Evolutionary conservation across 2,113 vertebrate genomes (phyloP), one percentile per base, ranked within the genome.

Genomic region (Aythya baeri): DNA sequence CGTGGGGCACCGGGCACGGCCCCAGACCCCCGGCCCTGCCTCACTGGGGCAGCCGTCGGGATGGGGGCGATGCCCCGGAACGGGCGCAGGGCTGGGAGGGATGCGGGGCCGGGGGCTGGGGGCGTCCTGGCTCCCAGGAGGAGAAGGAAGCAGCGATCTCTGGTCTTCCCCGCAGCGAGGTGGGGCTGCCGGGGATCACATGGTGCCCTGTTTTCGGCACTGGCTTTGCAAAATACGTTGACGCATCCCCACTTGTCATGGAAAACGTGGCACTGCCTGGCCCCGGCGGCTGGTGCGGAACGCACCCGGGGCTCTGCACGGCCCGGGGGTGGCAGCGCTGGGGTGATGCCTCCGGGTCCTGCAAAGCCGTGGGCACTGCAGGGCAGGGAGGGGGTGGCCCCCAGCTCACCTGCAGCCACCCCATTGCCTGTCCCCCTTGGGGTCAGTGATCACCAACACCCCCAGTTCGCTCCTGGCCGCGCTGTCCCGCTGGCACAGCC

Each of bases 391-490:
- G 55, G 18, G 17, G 27, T 14, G 50, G 27, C 44, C n/a, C 68
- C 6, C 36, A 54, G 43, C 18, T 0, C 1, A 34, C 14, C 0
- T 1, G 65, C 3, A 6, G 10, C 59, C 1, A 0, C 25, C 13
- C 61, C 8, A 1, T 27, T 12, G 36, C 20, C 1, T 0, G 49
- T 34, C 59, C 76, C 0, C 2, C 55, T 22, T 4, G 1, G 38
- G 21, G 26, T n/a, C 44, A 1, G 3, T 1, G 1, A 52, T 66
- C 38, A 16, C 3, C 10, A 8, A 17, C 3, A 57, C 62, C 13
- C 5, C 11, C 2, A 0, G 23, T 52, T 8, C 17, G 34, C 61
- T 38, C 61, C 13, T 1, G 9, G 61, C 61, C 6, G 9, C 17
- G 36, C 15, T 17, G 17, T 31, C 55, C 16, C 2, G 25, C 61